Evolutionary conservation across 2,797 vertebrate species (phyloP), one percentile per base, ranked within the genome.

Genomic region (Eulemur mongoz): DNA sequence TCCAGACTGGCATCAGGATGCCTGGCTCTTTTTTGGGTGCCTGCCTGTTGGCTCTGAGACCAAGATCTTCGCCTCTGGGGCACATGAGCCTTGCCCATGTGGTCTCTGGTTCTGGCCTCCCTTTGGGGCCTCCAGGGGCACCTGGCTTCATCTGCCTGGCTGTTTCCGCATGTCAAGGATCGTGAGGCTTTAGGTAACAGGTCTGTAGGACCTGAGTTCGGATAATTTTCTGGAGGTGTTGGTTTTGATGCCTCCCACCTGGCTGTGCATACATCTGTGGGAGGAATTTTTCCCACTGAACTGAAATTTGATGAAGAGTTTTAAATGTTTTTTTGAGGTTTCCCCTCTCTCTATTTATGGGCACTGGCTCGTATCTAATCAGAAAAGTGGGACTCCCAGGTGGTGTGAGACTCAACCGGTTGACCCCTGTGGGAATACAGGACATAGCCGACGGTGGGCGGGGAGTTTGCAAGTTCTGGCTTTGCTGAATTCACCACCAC

Each of bases 311-410:
- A 9, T 13, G 18, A 38, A 32, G 38, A 7, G 8, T 57, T 54
- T 20, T 5, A 5, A 40, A 14, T 61, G 1, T 38, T 14, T 27
- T 30, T 7, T 17, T 35, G 35, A 70, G 67, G 18, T 5, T 20
- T 27, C 38, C 14, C 11, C 32, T 78, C 3, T 43, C 30, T 70
- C 11, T 3, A n/a, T 67, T 45, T 73, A 2, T 23, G 2, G 38
- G 12, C 5, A 23, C 79, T 35, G 23, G 61, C 54, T 72, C 11
- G 7, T 20, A 12, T 86, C 61, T 23, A 11, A 9, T 43, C 59
- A 54, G 67, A 52, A 70, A 70, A 22, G 20, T 0, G 0, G 45
- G 61, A 17, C 14, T 15, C 54, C 2, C 0, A 0, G 22, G 25
- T 2, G 22, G 30, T 1, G 2, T 23, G 80, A 25, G 2, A 0